Conservation (phyloP, 2,888 invertebrate genomes). For the Lampropteryx suffumata region DNA sequence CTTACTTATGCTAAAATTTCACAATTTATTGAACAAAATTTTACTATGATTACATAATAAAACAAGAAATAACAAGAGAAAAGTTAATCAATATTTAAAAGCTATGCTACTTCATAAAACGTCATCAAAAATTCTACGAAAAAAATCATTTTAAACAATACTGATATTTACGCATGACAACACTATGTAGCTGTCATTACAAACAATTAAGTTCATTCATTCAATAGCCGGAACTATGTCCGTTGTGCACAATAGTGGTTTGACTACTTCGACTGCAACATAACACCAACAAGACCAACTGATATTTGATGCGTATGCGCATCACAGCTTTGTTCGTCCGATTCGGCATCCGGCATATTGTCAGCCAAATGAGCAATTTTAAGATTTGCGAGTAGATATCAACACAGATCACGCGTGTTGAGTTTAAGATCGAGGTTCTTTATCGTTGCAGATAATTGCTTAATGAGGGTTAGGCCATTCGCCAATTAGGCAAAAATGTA, state of each 20-base stretch:
- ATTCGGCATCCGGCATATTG: conserved; percentile 51
- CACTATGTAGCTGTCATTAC: conserved; percentile 23
- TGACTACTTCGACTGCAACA: conserved; percentile 70
- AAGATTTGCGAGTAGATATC: neutral
- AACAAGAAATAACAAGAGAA: too few species aligned
- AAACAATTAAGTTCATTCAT: conserved; percentile 21
- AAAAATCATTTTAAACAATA: neutral
- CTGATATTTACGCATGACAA: conserved; percentile 16
- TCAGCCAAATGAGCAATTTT: conserved; percentile 15
- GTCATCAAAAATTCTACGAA: too few species aligned
- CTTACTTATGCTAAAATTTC: too few species aligned
- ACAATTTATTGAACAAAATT: too few species aligned
- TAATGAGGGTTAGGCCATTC: too few species aligned
- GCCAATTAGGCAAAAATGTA: too few species aligned
- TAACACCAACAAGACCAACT: conserved; percentile 55
- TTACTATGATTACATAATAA: too few species aligned
- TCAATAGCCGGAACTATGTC: conserved; percentile 65
- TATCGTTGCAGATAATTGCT: too few species aligned
- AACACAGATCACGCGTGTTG: too few species aligned
- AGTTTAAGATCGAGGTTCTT: too few species aligned
- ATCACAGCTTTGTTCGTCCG: conserved; percentile 47
- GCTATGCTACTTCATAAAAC: too few species aligned
- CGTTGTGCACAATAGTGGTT: conserved; percentile 61
- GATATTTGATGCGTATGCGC: conserved; percentile 61
- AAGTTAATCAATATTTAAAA: too few species aligned